Evolutionary conservation across 2,797 vertebrate genomes (phyloP).

Genomic region (Cossypha niveicapilla): DNA sequence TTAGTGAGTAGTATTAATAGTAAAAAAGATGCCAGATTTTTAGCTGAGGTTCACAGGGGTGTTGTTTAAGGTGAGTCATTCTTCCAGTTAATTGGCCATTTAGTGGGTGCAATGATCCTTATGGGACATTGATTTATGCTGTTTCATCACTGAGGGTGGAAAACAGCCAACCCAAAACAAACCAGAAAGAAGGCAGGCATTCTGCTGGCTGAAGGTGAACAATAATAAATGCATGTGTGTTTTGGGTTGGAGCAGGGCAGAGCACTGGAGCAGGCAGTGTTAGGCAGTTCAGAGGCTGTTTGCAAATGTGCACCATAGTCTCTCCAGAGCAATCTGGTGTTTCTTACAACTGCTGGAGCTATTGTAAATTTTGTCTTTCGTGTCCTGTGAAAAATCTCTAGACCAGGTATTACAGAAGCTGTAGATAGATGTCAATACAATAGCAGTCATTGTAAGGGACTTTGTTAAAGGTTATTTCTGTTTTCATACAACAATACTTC

Average conservation of each 20-base stretch:
- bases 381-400: background rate
- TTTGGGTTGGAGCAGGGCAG: background rate
- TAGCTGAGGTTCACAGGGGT: accelerated
- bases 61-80: background rate
- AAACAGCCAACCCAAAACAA: accelerated
- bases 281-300: background rate
- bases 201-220: background rate
- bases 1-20: background rate
- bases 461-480: background rate
- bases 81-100: background rate
- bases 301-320: accelerated
- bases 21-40: background rate
- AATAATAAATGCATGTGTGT: background rate
- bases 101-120: background rate
- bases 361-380: background rate
- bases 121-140: background rate
- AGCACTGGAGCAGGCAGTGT: background rate
- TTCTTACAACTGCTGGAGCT: background rate
- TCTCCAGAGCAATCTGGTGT: background rate
- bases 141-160: background rate
- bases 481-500: background rate
- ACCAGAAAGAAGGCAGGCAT: background rate
- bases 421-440: background rate
- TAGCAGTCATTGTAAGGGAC: background rate
- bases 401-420: background rate